Evolutionary conservation across 2,888 invertebrate species (phyloP).

Genomic region (Tiliacea citrago): DNA sequence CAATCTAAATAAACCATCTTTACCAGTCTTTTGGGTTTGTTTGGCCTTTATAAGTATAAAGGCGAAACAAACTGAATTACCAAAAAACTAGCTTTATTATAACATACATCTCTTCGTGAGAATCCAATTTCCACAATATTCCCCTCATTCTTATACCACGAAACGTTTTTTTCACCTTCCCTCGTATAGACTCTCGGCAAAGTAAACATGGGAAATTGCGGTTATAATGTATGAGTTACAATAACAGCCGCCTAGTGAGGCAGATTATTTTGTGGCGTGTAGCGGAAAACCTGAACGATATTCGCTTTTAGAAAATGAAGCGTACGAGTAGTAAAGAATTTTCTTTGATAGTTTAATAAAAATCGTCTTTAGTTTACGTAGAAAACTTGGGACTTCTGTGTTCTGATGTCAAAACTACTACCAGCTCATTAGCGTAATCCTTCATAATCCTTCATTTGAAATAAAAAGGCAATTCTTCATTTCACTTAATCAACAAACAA

Average conservation of each 20-base stretch:
- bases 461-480: no score
- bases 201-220: slow-evolving; percentile 53
- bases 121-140: slow-evolving; percentile 36
- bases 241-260: slow-evolving; percentile 39
- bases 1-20: no score
- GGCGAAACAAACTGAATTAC: not conserved
- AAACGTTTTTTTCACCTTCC: slow-evolving; percentile 44
- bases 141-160: slow-evolving; percentile 6
- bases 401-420: no score
- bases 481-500: not conserved
- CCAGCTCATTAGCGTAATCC: no score
- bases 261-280: slow-evolving; percentile 43
- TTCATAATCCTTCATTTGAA: no score
- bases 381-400: not conserved
- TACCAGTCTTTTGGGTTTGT: no score
- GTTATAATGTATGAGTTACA: slow-evolving; percentile 54
- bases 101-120: not conserved
- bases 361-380: slow-evolving; percentile 2
- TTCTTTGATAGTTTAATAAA: slow-evolving; percentile 32
- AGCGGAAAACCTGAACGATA: slow-evolving; percentile 43
- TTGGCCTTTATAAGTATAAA: not conserved
- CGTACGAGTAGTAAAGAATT: slow-evolving; percentile 25
- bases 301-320: slow-evolving; percentile 39
- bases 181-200: slow-evolving; percentile 45
- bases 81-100: not conserved